Evolutionary conservation across 2,797 vertebrate genomes (phyloP), one percentile per base, ranked within the genome.

Genomic region (Columba guinea): DNA sequence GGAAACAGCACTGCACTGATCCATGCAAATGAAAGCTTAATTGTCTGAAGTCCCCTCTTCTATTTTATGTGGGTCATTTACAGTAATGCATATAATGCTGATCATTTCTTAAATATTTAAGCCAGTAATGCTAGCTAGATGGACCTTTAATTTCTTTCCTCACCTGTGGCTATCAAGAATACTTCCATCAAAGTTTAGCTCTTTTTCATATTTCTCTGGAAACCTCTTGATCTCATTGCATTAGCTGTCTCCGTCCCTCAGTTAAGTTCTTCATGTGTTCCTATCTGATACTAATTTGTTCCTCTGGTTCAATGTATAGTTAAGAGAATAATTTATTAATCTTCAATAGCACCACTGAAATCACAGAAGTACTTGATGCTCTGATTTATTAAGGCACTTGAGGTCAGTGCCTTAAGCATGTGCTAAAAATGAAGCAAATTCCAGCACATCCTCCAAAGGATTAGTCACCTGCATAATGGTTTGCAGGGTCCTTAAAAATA

Each of bases 301-400:
- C 86, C 80, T 95, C 74, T 84, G 70, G 56, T 70, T 91, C 75
- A 93, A 26, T 60, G 63, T 88, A 89, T 92, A 94, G 93, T 92
- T 84, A 90, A 58, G 81, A 95, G 92, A 93, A 32, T 89, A 87
- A 94, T 94, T 94, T 90, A 80, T 92, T 87, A 78, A 77, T 89
- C 56, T 85, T 69, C 67, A 74, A 5, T 67, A 94, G 75, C 64
- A 74, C 70, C 46, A 65, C 64, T 79, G 92, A 93, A 95, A 89
- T 93, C 93, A 90, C 84, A 95, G 60, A 93, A 87, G 88, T 76
- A 77, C 93, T 92, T 84, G 84, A 93, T 95, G 89, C 63, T 49
- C 90, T 95, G 84, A 92, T 95, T 94, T 95, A 94, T 95, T 89
- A 87, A 94, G 90, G 90, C 56, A 89, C 75, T 96, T 71, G 32